Conservation (phyloP, 64 coral and sea anemone species). For the Pocillopora verrucosa region DNA sequence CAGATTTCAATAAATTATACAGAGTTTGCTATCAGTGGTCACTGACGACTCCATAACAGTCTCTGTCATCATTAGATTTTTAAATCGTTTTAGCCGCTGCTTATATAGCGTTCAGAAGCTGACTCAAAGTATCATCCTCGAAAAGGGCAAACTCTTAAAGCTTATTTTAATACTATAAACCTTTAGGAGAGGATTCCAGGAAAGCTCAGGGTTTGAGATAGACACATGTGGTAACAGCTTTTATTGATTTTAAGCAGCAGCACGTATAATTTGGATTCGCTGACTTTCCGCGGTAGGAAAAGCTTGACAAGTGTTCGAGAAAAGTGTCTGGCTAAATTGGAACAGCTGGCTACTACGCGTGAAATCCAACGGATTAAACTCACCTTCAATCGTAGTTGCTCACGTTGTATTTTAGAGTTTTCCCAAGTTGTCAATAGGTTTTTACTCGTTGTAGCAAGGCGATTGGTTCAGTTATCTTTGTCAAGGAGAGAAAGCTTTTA, state of each 20-base stretch:
- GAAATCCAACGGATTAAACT: not conserved
- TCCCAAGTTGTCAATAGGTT: not conserved
- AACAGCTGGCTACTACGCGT: not conserved
- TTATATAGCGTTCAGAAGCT: not conserved
- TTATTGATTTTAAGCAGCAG: not conserved
- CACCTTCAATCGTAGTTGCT: not conserved
- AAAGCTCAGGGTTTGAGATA: not conserved
- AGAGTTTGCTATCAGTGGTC: not conserved
- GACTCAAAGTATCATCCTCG: not conserved
- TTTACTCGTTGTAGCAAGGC: not conserved
- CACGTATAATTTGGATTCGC: not conserved
- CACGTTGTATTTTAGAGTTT: not conserved
- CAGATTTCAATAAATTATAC: not conserved
- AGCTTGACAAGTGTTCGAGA: not conserved
- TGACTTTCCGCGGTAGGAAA: not conserved
- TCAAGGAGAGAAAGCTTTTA: not conserved
- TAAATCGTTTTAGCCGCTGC: not conserved
- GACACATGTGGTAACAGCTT: not conserved
- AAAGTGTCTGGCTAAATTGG: not conserved
- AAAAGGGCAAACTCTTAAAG: not conserved
- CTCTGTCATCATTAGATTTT: not conserved
- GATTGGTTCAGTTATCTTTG: not conserved
- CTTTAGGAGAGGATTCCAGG: not conserved
- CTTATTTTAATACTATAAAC: not conserved
- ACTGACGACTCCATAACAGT: not conserved